A percentile compares a stretch with the other conserved stretches of the same genome.
These are phyloP conservation scores for Muntiacus muntjak DNA, from an alignment of 2,113 vertebrate genomes.

Conservation along the genomic window DNA sequence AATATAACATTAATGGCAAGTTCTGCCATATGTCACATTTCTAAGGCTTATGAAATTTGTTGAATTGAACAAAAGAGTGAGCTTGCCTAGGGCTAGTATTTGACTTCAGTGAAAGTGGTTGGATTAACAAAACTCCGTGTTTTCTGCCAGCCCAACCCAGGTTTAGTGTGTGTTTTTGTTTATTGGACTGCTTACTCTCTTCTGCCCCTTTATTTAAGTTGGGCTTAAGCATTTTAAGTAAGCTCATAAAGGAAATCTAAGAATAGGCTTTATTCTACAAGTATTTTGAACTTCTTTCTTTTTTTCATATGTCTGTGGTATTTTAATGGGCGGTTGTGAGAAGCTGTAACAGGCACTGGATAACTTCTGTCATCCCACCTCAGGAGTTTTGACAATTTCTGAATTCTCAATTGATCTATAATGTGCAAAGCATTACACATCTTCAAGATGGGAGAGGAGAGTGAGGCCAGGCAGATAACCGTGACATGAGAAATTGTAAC, in stretches of 20 bases:
- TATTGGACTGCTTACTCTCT: background rate
- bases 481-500: background rate
- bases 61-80: background rate
- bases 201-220: background rate
- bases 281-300: background rate
- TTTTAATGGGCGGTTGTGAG: background rate
- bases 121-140: background rate
- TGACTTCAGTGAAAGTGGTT: background rate
- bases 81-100: accelerated
- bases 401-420: background rate
- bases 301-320: background rate
- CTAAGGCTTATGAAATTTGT: background rate
- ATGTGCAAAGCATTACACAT: background rate
- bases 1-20: background rate
- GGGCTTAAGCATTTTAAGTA: background rate
- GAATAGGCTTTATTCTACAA: background rate
- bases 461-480: background rate
- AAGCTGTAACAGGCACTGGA: background rate
- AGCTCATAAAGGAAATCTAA: background rate
- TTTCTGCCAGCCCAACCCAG: accelerated
- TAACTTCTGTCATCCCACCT: background rate
- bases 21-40: background rate
- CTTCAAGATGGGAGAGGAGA: background rate
- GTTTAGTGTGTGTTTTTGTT: background rate
- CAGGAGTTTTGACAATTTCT: background rate